Evolutionary conservation across 2,797 vertebrate genomes (phyloP).

Genomic region (Mastacembelus armatus): DNA sequence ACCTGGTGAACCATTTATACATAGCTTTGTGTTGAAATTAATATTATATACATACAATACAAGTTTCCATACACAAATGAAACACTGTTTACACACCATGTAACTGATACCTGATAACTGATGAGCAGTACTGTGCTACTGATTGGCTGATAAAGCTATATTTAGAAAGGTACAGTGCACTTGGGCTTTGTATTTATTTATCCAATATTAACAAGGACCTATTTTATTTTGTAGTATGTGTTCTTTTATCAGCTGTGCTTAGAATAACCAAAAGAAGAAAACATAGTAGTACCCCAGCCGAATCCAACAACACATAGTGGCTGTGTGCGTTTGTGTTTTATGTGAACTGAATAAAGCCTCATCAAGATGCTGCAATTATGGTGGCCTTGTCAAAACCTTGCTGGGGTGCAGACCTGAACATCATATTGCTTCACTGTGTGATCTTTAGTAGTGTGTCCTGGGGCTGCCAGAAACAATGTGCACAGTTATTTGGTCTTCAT

Average conservation of each 20-base stretch:
- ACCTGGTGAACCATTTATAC: too few species aligned
- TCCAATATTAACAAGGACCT: conserved; percentile 9
- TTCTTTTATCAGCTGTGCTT: conserved; percentile 40
- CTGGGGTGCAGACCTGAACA: conserved; percentile 26
- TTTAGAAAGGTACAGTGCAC: conserved; percentile 1
- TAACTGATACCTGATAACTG: conserved; percentile 24
- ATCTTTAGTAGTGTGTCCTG: conserved; percentile 11
- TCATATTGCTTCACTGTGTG: conserved; percentile 5
- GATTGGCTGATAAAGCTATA: conserved; percentile 42
- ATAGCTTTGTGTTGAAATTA: too few species aligned
- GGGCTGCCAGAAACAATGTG: conserved; percentile 14
- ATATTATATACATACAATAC: too few species aligned
- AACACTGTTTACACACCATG: conserved; percentile 28
- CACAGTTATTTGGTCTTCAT: conserved; percentile 9
- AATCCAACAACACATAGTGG: conserved; percentile 15
- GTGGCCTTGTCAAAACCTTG: conserved; percentile 43
- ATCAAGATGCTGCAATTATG: conserved; percentile 38
- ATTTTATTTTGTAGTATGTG: conserved; percentile 31
- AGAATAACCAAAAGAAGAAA: conserved; percentile 41
- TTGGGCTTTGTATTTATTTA: conserved; percentile 45
- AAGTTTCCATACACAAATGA: neutral
- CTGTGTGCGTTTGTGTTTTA: conserved; percentile 37
- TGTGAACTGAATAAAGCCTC: conserved; percentile 37
- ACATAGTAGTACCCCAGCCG: conserved; percentile 30
- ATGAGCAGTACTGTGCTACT: conserved; percentile 21